Percentiles rank a stretch among this genome's conserved stretches.
phyloP scores from a whole-genome alignment of 2,113 vertebrate species.

The Mustela lutreola region DNA sequence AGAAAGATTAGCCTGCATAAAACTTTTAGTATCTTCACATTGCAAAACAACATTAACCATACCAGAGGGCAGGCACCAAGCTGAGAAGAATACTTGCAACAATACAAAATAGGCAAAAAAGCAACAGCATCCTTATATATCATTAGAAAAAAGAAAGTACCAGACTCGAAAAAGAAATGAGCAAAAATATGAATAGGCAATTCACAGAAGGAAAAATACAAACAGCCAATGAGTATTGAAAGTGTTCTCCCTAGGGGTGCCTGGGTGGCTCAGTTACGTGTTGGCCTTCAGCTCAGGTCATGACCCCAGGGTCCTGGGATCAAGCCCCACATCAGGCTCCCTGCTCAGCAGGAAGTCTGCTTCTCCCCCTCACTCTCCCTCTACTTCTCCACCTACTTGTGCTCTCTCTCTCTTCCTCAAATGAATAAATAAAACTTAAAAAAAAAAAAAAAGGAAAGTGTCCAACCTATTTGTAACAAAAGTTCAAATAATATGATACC shows the following conservation, averaged over 20 bases:
- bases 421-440: background rate
- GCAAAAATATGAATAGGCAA: slow-evolving; percentile 12
- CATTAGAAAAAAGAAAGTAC: background rate
- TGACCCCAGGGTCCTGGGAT: no score
- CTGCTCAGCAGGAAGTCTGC: no score
- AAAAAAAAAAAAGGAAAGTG: background rate
- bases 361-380: no score
- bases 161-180: background rate
- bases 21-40: background rate
- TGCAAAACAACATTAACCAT: background rate
- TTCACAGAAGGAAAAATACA: background rate
- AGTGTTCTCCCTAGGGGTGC: background rate
- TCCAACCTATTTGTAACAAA: background rate
- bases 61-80: background rate
- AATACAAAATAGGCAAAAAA: background rate
- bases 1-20: background rate
- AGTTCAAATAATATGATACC: background rate
- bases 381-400: no score
- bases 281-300: background rate
- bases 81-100: background rate
- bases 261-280: background rate
- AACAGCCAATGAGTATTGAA: background rate
- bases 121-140: background rate
- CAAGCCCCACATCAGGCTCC: no score
- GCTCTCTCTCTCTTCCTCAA: background rate